Base-by-base conservation (phyloP, 1,140 invertebrate species). In the Caerostris darwini region DNA sequence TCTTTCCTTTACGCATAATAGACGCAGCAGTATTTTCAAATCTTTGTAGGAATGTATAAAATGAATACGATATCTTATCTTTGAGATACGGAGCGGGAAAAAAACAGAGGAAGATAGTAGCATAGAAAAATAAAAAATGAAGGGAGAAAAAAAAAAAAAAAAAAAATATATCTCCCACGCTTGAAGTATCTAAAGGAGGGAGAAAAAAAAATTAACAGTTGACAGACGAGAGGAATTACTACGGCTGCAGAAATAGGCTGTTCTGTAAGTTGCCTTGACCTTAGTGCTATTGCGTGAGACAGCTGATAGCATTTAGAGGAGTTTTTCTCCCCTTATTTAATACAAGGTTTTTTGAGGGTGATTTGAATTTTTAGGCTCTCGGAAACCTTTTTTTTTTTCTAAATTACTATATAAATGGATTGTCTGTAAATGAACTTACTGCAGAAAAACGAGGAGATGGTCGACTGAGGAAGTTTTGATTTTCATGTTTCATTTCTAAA, bases 221-320 rank as follows among this genome's bases (percentile, higher is more conserved):
- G 71, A 77, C 71, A 77, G 71, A 77, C 34, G 34, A 34, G 14
- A 77, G 71, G 71, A 77, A 77, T 77, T 77, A 77, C 50, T 77
- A 77, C 53, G 14, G 34, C 71, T 77, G 71, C 14, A 50, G 34
- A 8, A 77, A 77, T 50, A 67, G 10, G 34, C 50, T 34, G 3
- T 77, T 71, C 69, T 71, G 69, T 34, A 50, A 50, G 7, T 53
- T 77, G 50, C 71, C 71, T 77, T 77, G 50, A 50, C 71, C 50
- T 7, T 77, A 10, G 7, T 77, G 71, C 34, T 34, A 50, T 77
- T 53, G 71, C 53, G 50, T 5, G 50, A 50, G 53, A 53, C 71
- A 77, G 8, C 8, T 77, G 71, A 77, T 77, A 77, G 7, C 71
- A 12, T 77, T 77, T 77, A 50, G 53, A 77, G 8, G 50, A 8